Base-by-base conservation (phyloP, 2,888 invertebrate species). In the Apeira syringaria region DNA sequence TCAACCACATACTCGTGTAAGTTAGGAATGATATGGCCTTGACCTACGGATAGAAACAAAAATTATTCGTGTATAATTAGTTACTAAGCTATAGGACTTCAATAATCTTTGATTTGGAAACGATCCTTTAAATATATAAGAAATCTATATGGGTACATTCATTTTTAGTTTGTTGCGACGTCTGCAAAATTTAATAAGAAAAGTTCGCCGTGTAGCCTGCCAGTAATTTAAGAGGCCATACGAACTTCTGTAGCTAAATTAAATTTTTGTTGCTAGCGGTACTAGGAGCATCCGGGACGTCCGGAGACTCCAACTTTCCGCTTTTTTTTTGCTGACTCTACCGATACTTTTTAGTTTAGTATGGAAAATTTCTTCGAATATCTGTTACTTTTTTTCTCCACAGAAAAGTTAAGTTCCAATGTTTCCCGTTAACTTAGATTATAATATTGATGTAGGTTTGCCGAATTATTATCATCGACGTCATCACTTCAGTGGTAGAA, bases 141-240 rank as follows among this genome's bases (percentile, higher is more conserved):
- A n/a, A 5, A 28, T 12, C 9, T 10, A 1, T 5, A 28, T 13
- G n/a, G n/a, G 13, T 15, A 12, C 26, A 31, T 37, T 37, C 9
- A 43, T 20, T 33, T n/a, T 9, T 27, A 58, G 44, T 47, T 48
- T 41, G 39, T 58, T 29, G 37, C 42, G 46, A 46, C 46, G 48
- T 50, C 50, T 45, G 50, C 56, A 50, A 53, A 53, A 59, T 67
- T 64, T 77, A 78, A 75, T 74, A 78, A 69, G 77, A 75, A 81
- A 81, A 82, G 61, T 80, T 81, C 44, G 36, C 45, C 62, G 63
- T 38, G 30, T 64, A 68, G 69, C 64, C 69, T 64, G 74, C 74
- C 70, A 73, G 79, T 79, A 74, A 80, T 76, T 80, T 78, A 74
- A 73, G 70, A 65, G 66, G 49, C 67, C 68, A 68, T 73, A 74